Evolutionary conservation across 2,113 vertebrate genomes (phyloP), one percentile per base, ranked within the genome.

Genomic region (Hydrolagus affinis): DNA sequence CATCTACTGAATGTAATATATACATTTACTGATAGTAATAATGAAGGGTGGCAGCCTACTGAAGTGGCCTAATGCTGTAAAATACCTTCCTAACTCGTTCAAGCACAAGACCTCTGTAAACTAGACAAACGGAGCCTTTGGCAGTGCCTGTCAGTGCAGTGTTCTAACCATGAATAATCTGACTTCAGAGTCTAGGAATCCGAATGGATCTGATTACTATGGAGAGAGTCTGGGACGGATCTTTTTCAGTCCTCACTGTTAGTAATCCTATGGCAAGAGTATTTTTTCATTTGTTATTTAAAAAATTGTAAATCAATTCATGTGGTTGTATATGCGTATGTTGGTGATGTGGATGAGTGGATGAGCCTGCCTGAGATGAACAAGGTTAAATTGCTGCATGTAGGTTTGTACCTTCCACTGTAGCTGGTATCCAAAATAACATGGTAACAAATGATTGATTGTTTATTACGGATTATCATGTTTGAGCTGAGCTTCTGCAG

Each of bases 111-210:
- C 14, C n/a, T 78, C 21, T 60, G 57, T 21, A 60, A 78, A 62
- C 57, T 77, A 14, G 11, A n/a, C 10, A 12, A 21, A 78, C 59
- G 25, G 56, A 60, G 12, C 70, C 70, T 15, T 8, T 72, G 15
- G 30, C 21, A 12, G 25, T 72, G 1, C 28, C 70, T 30, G 7
- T 72, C 25, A 72, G 12, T 72, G n/a, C 70, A 30, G 12, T 72
- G 25, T 17, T 77, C 12, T 57, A 21, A 25, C 11, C 75, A 62
- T 12, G 14, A 56, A 14, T 60, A 60, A 62, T 60, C 21, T 60
- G 75, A 60, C 11, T 78, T 78, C 57, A 59, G n/a, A 60, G 21
- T 78, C n/a, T 78, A 23, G 21, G 76, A 28, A 78, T 62, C n/a
- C 19, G 25, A 12, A 23, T 62, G n/a, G 59, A 62, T 62, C 57